Base-by-base conservation (phyloP, 1,140 invertebrate species). In the Musca domestica region DNA sequence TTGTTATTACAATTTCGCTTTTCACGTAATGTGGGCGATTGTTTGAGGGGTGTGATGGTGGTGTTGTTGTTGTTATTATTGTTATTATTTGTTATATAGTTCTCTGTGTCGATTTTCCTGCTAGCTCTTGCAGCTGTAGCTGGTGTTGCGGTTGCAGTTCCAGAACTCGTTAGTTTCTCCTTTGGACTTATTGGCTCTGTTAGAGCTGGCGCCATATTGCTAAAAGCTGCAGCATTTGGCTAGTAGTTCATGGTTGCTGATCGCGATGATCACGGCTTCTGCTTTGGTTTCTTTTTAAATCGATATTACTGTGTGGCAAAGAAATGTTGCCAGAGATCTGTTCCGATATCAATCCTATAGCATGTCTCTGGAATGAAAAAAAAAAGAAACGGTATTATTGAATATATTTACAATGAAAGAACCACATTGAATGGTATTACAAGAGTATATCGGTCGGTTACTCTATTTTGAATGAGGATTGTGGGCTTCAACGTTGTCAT, bases 201-300 rank as follows among this genome's bases (percentile, higher is more conserved):
- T 69, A 86, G 85, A 80, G 86, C 85, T 80, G 85, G 86, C 82
- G 86, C 86, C 85, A 86, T 86, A 69, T 69, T 81, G 65, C 34
- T 20, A n/a, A 27, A 23, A 65, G 61, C 54, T 66, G 64, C 48
- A 51, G 63, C 67, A 67, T 66, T 58, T 64, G 52, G 19, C 63
- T 67, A 30, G 48, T 22, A 51, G 27, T 61, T 54, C 41, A 61
- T 27, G n/a, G 10, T 20, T 61, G 10, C 52, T 56, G n/a, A n/a
- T n/a, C n/a, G n/a, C n/a, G n/a, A n/a, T n/a, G n/a, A n/a, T 54
- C 41, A 61, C 20, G n/a, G 10, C 12, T 61, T 2, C 52, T 56
- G 52, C 19, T 51, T 19, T 51, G 7, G 3, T 52, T 52, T 23
- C 19, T 23, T 6, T 52, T 52, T 48, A 48, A 48, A 48, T 22